These are phyloP conservation scores for Amniataba percoides DNA, from an alignment of 2,797 vertebrate genomes.

Conservation along the genomic window DNA sequence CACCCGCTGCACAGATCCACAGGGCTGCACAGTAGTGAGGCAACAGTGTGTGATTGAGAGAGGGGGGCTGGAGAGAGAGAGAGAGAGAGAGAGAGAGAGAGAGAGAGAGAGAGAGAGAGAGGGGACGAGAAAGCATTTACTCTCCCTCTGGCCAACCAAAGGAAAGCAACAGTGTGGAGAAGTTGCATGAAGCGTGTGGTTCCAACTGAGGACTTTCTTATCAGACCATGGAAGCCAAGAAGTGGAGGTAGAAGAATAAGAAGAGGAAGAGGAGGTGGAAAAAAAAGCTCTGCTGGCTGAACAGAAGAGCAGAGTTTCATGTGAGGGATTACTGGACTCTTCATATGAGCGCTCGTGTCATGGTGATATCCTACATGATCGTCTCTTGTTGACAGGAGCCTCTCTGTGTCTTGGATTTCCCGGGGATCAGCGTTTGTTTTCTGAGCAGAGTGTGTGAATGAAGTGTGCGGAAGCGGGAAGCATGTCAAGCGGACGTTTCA, in stretches of 20 bases:
- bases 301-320: constrained; percentile 45
- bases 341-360: constrained; percentile 53
- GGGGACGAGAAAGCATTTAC: constrained; percentile 22
- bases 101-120: constrained; percentile 44
- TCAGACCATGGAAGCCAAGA: constrained; percentile 71
- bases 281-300: constrained; percentile 26
- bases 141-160: constrained; percentile 48
- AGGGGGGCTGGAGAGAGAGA: constrained; percentile 10
- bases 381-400: constrained; percentile 69
- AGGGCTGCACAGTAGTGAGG: constrained; percentile 66
- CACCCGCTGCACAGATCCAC: constrained; percentile 64
- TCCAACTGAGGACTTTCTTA: constrained; percentile 60
- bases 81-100: constrained; percentile 34
- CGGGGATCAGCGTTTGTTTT: constrained; percentile 62
- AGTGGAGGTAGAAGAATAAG: constrained; percentile 56
- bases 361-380: constrained; percentile 63
- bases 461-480: constrained; percentile 61
- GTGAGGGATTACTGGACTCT: constrained; percentile 69
- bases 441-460: constrained; percentile 57
- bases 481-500: constrained; percentile 77
- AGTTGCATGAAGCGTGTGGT: constrained; percentile 55
- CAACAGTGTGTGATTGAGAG: constrained; percentile 62
- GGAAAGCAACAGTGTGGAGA: constrained; percentile 66
- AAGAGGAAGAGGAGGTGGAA: neutral
- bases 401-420: constrained; percentile 64